Percentiles rank a stretch among this genome's conserved stretches.
Conservation (phyloP, 1,140 invertebrate genomes). For the Cyclina sinensis region DNA sequence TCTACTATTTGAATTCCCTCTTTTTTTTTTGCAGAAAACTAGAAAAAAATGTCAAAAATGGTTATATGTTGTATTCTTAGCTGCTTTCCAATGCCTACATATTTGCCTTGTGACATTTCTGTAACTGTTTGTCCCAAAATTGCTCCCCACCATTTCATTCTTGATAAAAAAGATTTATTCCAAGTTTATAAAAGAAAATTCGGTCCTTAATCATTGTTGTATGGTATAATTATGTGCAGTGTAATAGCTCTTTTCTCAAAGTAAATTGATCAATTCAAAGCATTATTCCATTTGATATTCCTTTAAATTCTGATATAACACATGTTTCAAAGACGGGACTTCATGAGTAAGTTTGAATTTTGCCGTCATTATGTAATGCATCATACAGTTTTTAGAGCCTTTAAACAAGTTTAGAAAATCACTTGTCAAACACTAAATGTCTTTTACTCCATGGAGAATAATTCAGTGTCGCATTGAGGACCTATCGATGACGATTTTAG, state of each 20-base stretch:
- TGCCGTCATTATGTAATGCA: conserved; percentile 48
- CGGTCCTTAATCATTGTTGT: conserved; percentile 21
- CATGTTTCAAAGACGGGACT: conserved; percentile 28
- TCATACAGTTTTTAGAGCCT: conserved; percentile 32
- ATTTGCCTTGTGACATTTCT: not conserved
- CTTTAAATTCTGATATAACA: conserved; percentile 46
- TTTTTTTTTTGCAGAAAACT: not conserved
- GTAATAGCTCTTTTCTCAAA: conserved; percentile 25
- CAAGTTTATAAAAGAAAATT: conserved; percentile 33
- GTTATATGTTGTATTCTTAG: no score
- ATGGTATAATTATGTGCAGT: conserved; percentile 40
- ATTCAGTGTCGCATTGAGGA: conserved; percentile 49
- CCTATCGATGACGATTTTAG: conserved; percentile 47
- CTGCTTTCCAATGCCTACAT: not conserved
- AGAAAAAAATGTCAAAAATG: no score
- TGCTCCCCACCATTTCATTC: not conserved
- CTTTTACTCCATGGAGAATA: conserved; percentile 41
- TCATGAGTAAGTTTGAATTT: conserved; percentile 24
- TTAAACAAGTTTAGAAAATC: conserved; percentile 55
- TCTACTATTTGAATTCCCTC: no score
- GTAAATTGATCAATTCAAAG: conserved; percentile 48
- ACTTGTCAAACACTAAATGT: conserved; percentile 48
- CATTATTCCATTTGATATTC: conserved; percentile 44
- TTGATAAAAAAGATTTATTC: conserved; percentile 40
- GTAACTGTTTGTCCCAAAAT: conserved; percentile 20